Percentiles rank a stretch among this genome's conserved stretches.
Conservation (phyloP, 1,140 invertebrate genomes). For the Hypsibius dujardini region DNA sequence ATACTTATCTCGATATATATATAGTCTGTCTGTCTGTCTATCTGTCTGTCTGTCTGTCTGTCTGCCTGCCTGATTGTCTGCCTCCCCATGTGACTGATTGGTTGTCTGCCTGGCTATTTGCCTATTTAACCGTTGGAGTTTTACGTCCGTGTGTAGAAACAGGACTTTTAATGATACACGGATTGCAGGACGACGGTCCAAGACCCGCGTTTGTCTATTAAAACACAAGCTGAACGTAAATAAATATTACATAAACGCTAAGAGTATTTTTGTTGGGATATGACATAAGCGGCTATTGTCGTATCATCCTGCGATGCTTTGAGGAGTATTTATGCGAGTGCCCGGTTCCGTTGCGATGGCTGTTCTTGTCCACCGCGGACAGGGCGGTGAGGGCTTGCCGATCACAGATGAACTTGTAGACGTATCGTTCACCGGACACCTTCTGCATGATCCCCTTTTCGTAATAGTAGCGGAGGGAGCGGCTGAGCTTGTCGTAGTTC, state of each 20-base stretch:
- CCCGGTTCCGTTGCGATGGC: too few relatives aligned
- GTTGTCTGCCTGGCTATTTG: too few relatives aligned
- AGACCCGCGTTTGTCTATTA: not conserved
- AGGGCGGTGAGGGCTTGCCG: conserved; percentile 77
- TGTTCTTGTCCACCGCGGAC: conserved; percentile 40
- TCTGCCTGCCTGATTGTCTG: too few relatives aligned
- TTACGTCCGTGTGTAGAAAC: not conserved
- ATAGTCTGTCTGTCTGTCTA: too few relatives aligned
- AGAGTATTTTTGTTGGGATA: too few relatives aligned
- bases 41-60: too few relatives aligned
- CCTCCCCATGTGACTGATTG: too few relatives aligned
- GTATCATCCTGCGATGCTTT: too few relatives aligned
- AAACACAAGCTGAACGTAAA: not conserved
- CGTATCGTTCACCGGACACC: conserved; percentile 81
- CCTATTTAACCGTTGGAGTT: not conserved
- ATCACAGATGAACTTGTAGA: conserved; percentile 88
- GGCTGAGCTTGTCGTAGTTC: conserved; percentile 88
- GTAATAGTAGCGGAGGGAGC: conserved; percentile 82
- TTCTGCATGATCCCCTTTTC: conserved; percentile 98
- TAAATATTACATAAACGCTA: not conserved
- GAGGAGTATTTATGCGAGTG: too few relatives aligned
- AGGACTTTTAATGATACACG: not conserved
- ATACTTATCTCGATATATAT: too few relatives aligned
- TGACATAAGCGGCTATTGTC: too few relatives aligned
- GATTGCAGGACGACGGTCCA: not conserved